phyloP scores from a whole-genome alignment of 2,113 vertebrate species.

The Monopterus albus region DNA sequence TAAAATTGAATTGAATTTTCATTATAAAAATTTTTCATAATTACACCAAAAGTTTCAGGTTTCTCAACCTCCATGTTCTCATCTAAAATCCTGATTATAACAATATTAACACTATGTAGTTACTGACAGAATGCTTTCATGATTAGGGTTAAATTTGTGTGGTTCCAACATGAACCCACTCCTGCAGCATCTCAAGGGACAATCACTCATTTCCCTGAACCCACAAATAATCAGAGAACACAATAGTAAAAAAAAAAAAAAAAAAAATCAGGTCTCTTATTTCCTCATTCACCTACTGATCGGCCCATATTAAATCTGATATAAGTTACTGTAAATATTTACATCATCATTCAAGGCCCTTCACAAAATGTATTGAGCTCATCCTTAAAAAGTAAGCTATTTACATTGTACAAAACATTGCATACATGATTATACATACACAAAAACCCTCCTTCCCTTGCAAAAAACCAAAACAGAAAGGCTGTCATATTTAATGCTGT shows the following conservation, averaged over 20 bases:
- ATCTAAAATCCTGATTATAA: no score
- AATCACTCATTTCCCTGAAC: no score
- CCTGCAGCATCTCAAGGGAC: no score
- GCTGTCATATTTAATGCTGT: conserved; percentile 11
- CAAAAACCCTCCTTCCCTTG: conserved; percentile 30
- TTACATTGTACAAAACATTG: conserved; percentile 81
- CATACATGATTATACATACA: conserved; percentile 58
- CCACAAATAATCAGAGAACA: background rate
- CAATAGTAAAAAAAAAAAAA: background rate
- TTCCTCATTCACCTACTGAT: conserved; percentile 38
- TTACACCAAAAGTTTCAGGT: no score
- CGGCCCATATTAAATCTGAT: conserved; percentile 66
- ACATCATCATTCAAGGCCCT: conserved; percentile 76
- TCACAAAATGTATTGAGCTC: conserved; percentile 59
- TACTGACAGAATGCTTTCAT: no score
- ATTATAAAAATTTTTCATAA: no score
- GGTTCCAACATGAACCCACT: no score
- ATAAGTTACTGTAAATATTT: conserved; percentile 84
- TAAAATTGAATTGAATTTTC: no score
- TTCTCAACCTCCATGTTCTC: no score
- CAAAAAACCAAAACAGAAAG: background rate
- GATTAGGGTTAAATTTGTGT: no score
- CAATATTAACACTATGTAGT: no score
- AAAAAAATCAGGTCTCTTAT: conserved; percentile 66
- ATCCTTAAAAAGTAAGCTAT: conserved; percentile 76